Evolutionary conservation across 1,140 invertebrate species (phyloP).

Genomic region (Gryllus bimaculatus): DNA sequence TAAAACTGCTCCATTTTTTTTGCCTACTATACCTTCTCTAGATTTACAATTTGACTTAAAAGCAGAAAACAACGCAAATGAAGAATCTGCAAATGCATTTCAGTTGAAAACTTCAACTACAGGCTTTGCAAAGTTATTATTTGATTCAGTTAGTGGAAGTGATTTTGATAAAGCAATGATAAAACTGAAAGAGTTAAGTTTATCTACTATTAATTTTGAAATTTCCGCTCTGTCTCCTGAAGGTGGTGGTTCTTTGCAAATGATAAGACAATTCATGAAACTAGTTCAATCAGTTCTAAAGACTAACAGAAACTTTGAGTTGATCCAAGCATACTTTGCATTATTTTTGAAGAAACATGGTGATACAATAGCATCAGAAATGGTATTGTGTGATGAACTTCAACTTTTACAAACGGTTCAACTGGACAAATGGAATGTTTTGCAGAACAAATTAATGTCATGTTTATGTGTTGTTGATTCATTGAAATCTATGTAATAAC

Average conservation of each 20-base stretch:
- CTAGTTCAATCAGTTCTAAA: slow-evolving; percentile 62
- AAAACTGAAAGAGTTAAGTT: slow-evolving; percentile 70
- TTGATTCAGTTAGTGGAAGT: slow-evolving; percentile 33
- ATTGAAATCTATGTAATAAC: slow-evolving; percentile 18
- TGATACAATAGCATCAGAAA: slow-evolving; percentile 46
- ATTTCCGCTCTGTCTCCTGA: slow-evolving; percentile 69
- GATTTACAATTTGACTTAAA: slow-evolving; percentile 71
- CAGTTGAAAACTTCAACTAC: slow-evolving; percentile 51
- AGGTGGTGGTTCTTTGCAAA: slow-evolving; percentile 50
- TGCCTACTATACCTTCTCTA: slow-evolving; percentile 79
- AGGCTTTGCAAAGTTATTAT: slow-evolving; percentile 52
- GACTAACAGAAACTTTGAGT: slow-evolving; percentile 77
- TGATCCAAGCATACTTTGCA: slow-evolving; percentile 84
- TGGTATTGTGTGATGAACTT: slow-evolving; percentile 46
- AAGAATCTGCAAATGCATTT: background rate
- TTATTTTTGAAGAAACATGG: slow-evolving; percentile 84
- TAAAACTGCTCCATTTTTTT: slow-evolving; percentile 87
- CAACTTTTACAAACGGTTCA: slow-evolving; percentile 49
- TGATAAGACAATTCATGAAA: slow-evolving; percentile 72
- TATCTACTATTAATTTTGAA: slow-evolving; percentile 83
- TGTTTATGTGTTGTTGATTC: slow-evolving; percentile 53
- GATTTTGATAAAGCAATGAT: slow-evolving; percentile 51
- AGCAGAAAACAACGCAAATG: slow-evolving; percentile 34
- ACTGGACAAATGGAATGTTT: slow-evolving; percentile 49
- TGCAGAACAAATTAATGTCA: slow-evolving; percentile 64